A percentile compares a stretch with the other conserved stretches of the same genome.
Evolutionary conservation across 2,888 invertebrate genomes (phyloP).

Genomic region (Brachyopa scutellaris): DNA sequence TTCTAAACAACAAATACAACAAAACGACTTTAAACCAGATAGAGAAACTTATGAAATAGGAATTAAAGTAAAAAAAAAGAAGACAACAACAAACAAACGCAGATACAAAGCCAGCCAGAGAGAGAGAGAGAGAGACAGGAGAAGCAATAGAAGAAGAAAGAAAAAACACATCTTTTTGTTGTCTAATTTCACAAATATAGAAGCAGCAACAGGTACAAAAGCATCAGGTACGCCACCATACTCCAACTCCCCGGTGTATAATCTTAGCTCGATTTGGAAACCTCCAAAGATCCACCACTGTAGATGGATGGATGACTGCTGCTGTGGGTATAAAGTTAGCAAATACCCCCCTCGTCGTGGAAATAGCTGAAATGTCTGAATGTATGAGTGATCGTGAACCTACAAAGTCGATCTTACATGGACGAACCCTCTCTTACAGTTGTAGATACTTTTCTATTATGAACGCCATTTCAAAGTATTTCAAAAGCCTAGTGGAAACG

Average conservation of each 20-base stretch:
- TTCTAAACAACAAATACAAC: neutral
- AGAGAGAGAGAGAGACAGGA: too few species aligned
- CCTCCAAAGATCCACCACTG: conserved; percentile 60
- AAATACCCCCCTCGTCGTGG: too few species aligned
- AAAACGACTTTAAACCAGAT: conserved; percentile 35
- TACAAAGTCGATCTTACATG: conserved; percentile 51
- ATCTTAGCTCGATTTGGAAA: conserved; percentile 66
- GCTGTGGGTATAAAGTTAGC: conserved; percentile 48
- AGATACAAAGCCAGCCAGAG: conserved; percentile 11
- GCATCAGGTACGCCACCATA: conserved; percentile 60
- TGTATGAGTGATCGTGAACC: conserved; percentile 59
- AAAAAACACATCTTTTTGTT: conserved; percentile 35
- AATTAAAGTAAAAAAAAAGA: conserved; percentile 6
- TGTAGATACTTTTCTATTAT: conserved; percentile 62
- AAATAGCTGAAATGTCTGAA: too few species aligned
- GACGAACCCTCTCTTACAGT: conserved; percentile 49
- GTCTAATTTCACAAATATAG: conserved; percentile 45
- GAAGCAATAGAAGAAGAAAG: neutral
- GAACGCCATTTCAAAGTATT: conserved; percentile 59
- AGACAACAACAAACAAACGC: conserved; percentile 10
- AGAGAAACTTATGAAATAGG: conserved; percentile 62
- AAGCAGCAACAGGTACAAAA: conserved; percentile 64
- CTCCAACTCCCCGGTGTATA: conserved; percentile 34
- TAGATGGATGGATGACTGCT: conserved; percentile 57
- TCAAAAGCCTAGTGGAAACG: conserved; percentile 56